Conservation (phyloP, 2,888 invertebrate species). For the Dolichopus griseipennis region DNA sequence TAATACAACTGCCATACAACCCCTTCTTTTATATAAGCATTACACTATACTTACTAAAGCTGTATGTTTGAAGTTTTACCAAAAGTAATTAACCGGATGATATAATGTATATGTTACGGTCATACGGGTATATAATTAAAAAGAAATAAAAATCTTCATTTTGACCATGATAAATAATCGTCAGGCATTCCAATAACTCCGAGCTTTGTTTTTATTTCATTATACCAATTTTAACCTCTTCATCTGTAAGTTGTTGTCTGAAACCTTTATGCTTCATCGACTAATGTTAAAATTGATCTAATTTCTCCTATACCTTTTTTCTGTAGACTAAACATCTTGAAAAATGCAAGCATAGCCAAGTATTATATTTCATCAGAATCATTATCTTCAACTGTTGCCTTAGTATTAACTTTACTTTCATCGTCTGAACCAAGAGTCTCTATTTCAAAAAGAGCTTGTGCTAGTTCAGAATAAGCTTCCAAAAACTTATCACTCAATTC, state of each 20-base stretch:
- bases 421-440: neutral
- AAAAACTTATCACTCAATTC: neutral
- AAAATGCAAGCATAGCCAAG: neutral
- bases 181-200: neutral
- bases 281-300: slow-evolving; percentile 18
- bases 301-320: neutral
- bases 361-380: too few relatives aligned
- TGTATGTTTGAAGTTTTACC: too few relatives aligned
- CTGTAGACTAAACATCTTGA: neutral
- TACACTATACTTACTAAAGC: slow-evolving; percentile 35
- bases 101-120: too few relatives aligned
- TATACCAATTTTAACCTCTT: neutral
- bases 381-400: too few relatives aligned
- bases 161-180: neutral
- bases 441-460: neutral
- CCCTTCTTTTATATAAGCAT: too few relatives aligned
- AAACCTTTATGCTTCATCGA: too few relatives aligned
- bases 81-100: too few relatives aligned
- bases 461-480: neutral
- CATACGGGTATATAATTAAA: neutral
- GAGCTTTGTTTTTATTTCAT: neutral
- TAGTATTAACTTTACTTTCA: neutral
- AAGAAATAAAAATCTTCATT: neutral
- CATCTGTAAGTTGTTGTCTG: neutral
- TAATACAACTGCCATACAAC: too few relatives aligned